Percentiles rank a stretch among this genome's conserved stretches.
These are phyloP conservation scores for Protobothrops mucrosquamatus DNA, from an alignment of 2,113 vertebrate genomes.

Conservation along the genomic window DNA sequence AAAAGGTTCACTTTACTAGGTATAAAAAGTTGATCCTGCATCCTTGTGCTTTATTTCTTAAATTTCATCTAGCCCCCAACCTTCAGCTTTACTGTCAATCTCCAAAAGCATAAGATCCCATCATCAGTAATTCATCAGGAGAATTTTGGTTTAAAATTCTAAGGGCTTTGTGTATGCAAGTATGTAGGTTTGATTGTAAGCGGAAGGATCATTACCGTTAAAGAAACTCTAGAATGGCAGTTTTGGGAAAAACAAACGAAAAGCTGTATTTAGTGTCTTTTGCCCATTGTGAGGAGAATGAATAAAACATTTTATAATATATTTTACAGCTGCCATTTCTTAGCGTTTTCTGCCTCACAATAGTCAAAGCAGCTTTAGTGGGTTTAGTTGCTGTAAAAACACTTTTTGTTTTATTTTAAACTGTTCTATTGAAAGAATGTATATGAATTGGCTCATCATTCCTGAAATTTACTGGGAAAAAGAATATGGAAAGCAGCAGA, in stretches of 20 bases:
- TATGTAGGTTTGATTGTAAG: slow-evolving; percentile 56
- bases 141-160: slow-evolving; percentile 55
- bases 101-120: slow-evolving; percentile 44
- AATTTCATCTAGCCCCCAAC: slow-evolving; percentile 28
- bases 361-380: slow-evolving; percentile 53
- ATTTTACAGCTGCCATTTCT: slow-evolving; percentile 66
- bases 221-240: slow-evolving; percentile 67
- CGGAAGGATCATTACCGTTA: slow-evolving; percentile 61
- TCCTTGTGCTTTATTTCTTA: slow-evolving; percentile 27
- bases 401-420: slow-evolving; percentile 61
- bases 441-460: slow-evolving; percentile 50
- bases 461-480: slow-evolving; percentile 36
- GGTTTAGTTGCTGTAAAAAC: slow-evolving; percentile 47
- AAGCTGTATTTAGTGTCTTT: slow-evolving; percentile 69
- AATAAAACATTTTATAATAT: slow-evolving; percentile 67
- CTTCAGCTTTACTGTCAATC: slow-evolving; percentile 46
- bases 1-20: neutral
- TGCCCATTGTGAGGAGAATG: slow-evolving; percentile 68
- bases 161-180: slow-evolving; percentile 32
- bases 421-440: slow-evolving; percentile 55
- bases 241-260: slow-evolving; percentile 73
- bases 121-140: slow-evolving; percentile 54
- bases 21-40: slow-evolving; percentile 23
- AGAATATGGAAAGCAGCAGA: neutral
- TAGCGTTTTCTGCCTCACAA: slow-evolving; percentile 62